Evolutionary conservation across 2,797 vertebrate genomes (phyloP).

Genomic region (Thripadectes ignobilis): DNA sequence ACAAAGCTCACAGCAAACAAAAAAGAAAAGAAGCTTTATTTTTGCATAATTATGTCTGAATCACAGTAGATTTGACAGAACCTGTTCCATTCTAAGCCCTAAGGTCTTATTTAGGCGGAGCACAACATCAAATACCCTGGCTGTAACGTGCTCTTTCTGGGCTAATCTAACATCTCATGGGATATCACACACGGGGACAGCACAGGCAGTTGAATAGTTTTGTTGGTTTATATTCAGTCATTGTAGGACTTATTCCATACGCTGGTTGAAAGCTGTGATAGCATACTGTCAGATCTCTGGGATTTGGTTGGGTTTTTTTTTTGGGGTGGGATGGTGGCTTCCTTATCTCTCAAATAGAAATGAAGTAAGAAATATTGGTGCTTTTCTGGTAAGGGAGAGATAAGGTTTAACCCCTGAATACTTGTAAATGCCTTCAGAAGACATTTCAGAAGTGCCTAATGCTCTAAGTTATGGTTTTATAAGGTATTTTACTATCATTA

Average conservation of each 20-base stretch:
- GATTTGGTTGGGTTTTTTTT: not conserved
- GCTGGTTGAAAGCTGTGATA: not conserved
- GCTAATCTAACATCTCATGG: not conserved
- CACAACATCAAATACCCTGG: not conserved
- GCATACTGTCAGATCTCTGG: not conserved
- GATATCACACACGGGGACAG: not conserved
- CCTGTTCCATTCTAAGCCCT: not conserved
- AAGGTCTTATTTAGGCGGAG: constrained; percentile 16
- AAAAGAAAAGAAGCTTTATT: constrained; percentile 16
- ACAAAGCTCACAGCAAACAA: constrained; percentile 23
- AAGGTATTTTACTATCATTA: not conserved
- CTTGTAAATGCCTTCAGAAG: not conserved
- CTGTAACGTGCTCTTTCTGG: not conserved
- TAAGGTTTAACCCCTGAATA: not conserved
- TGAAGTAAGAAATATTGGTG: not conserved
- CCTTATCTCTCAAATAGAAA: not conserved
- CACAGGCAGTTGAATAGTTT: not conserved
- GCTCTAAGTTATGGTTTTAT: not conserved
- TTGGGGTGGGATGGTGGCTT: not conserved
- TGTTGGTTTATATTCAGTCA: not conserved
- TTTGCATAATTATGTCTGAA: constrained; percentile 39
- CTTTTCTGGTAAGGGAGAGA: not conserved
- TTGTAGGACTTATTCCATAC: not conserved
- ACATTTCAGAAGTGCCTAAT: not conserved
- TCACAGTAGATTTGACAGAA: constrained; percentile 22